Conservation (phyloP, 2,113 vertebrate genomes). For the Mesocricetus auratus region DNA sequence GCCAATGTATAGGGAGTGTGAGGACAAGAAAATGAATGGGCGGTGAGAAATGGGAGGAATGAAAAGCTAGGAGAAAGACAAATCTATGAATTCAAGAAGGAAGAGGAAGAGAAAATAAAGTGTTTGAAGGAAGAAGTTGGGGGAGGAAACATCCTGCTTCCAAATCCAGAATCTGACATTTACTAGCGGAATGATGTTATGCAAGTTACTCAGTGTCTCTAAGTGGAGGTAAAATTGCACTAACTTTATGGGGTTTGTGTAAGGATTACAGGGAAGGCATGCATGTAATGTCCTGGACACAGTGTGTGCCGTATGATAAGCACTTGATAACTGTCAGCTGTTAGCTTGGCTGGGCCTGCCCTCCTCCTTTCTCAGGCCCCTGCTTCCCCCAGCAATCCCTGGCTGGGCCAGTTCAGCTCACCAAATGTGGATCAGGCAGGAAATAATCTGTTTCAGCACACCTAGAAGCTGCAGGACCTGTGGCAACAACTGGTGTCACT, state of each 20-base stretch:
- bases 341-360: not conserved
- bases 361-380: not conserved
- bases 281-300: conserved; percentile 34
- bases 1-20: not conserved
- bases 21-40: conserved; percentile 32
- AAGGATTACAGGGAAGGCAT: conserved; percentile 51
- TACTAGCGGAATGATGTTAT: conserved; percentile 57
- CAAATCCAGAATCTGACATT: conserved; percentile 66
- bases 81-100: conserved; percentile 39
- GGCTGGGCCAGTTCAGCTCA: not conserved
- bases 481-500: conserved; percentile 23
- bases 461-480: conserved; percentile 8
- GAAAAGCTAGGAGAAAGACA: conserved; percentile 57
- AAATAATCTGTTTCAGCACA: conserved; percentile 48
- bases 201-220: conserved; percentile 57
- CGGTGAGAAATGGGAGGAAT: conserved; percentile 23
- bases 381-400: not conserved
- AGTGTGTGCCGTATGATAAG: conserved; percentile 5
- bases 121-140: conserved; percentile 26
- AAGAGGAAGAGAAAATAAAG: conserved; percentile 58
- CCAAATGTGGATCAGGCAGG: not conserved
- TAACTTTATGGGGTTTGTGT: conserved; percentile 56
- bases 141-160: conserved; percentile 59
- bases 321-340: conserved; percentile 16
- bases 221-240: conserved; percentile 55